Percentiles rank a stretch among this genome's conserved stretches.
Conservation (phyloP, 92 coral and sea anemone species). For the Palythoa caribaeorum region DNA sequence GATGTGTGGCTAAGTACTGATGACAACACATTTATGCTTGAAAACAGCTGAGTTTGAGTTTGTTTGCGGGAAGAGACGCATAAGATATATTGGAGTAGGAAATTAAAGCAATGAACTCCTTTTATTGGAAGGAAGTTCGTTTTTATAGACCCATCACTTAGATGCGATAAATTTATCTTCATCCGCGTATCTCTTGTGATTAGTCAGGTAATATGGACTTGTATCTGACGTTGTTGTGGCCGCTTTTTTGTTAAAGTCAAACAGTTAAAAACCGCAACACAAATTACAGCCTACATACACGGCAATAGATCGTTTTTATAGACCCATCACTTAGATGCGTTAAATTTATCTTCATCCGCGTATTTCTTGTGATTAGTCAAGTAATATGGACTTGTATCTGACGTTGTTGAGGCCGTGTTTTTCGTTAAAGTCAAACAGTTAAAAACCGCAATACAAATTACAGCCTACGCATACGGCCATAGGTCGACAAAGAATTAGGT, state of each 20-base stretch:
- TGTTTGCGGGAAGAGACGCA: not conserved
- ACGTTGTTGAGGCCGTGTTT: not conserved
- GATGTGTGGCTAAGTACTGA: not conserved
- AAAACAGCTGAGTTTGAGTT: not conserved
- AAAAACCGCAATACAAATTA: not conserved
- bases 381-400: not conserved
- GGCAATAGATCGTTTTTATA: not conserved
- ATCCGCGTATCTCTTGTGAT: not conserved
- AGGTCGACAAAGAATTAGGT: not conserved
- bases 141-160: not conserved
- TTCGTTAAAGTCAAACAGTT: not conserved
- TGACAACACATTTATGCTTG: not conserved
- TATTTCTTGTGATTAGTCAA: not conserved
- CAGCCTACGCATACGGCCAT: not conserved
- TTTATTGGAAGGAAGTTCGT: slow-evolving; percentile 9
- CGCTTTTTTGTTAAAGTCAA: not conserved
- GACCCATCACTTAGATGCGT: not conserved
- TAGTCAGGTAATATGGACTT: not conserved
- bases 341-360: slow-evolving; percentile 17
- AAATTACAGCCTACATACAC: not conserved
- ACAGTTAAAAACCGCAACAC: not conserved
- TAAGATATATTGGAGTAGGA: not conserved
- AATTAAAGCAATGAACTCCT: not conserved
- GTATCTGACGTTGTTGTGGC: not conserved
- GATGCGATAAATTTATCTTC: slow-evolving; percentile 1